Conservation (phyloP, 2,113 vertebrate species). For the Toxotes chatareus region DNA sequence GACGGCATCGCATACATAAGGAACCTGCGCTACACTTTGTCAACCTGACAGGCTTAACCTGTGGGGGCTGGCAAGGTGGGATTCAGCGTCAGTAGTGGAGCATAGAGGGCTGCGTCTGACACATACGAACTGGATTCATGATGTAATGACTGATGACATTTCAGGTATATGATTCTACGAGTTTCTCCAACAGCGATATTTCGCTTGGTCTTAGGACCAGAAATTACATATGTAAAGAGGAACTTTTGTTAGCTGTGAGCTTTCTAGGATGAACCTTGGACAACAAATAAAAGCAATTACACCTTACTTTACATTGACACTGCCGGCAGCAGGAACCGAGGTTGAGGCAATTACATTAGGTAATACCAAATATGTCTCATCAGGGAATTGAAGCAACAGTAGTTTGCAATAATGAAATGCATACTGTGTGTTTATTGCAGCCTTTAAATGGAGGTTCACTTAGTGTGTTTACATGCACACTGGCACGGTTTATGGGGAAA, state of each 20-base stretch:
- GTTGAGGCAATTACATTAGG: constrained; percentile 23
- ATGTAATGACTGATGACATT: constrained; percentile 39
- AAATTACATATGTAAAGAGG: constrained; percentile 9
- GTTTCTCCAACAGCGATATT: not conserved
- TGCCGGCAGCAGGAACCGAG: constrained; percentile 3
- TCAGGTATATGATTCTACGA: not conserved
- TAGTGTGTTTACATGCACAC: not conserved
- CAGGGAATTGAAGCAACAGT: constrained; percentile 7
- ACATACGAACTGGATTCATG: constrained; percentile 37
- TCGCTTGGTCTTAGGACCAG: not conserved
- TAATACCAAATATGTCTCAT: constrained; percentile 20
- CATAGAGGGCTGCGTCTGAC: constrained; percentile 22
- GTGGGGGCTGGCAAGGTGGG: constrained; percentile 7
- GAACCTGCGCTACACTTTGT: constrained; percentile 10
- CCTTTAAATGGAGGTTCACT: constrained; percentile 3
- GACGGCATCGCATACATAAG: constrained; percentile 46
- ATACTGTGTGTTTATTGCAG: not conserved
- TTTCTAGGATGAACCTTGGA: constrained; percentile 3
- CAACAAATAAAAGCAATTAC: constrained; percentile 14
- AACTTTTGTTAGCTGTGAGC: not conserved
- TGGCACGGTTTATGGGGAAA: not conserved
- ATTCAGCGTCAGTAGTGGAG: constrained; percentile 17
- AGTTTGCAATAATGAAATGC: constrained; percentile 11
- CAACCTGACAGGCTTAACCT: constrained; percentile 20
- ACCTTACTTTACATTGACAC: constrained; percentile 12